These are phyloP conservation scores for Rhinoptilus africanus DNA, from an alignment of 2,113 vertebrate genomes.

Conservation along the genomic window DNA sequence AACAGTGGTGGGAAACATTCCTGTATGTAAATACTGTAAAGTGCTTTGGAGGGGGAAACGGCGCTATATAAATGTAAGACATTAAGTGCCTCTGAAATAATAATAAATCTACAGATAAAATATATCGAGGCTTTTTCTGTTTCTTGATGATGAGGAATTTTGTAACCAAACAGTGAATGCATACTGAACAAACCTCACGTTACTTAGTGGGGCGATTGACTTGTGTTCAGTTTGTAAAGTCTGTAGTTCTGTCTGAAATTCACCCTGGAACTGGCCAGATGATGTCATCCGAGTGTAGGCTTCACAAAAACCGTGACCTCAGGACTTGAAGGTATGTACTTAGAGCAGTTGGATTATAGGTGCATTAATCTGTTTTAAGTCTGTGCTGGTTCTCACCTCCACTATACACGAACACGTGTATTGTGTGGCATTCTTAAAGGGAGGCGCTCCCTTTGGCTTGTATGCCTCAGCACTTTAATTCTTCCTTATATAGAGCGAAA, in stretches of 20 bases:
- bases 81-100: slow-evolving; percentile 73
- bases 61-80: slow-evolving; percentile 64
- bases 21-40: slow-evolving; percentile 67
- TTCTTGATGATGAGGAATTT: neutral
- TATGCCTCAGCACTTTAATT: neutral
- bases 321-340: neutral
- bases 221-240: neutral
- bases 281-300: neutral
- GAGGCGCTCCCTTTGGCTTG: neutral
- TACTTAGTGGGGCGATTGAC: fast-evolving
- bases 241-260: neutral
- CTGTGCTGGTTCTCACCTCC: neutral
- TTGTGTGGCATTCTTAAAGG: neutral
- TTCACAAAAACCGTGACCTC: neutral
- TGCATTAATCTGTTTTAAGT: neutral
- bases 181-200: neutral
- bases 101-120: slow-evolving; percentile 62
- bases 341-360: neutral
- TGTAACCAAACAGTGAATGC: neutral
- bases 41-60: slow-evolving; percentile 35
- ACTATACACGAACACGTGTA: neutral
- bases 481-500: neutral
- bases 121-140: neutral
- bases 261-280: neutral
- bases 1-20: slow-evolving; percentile 49